These are phyloP conservation scores for Drosophila dunni DNA, from an alignment of 1,140 invertebrate species.

Conservation along the genomic window DNA sequence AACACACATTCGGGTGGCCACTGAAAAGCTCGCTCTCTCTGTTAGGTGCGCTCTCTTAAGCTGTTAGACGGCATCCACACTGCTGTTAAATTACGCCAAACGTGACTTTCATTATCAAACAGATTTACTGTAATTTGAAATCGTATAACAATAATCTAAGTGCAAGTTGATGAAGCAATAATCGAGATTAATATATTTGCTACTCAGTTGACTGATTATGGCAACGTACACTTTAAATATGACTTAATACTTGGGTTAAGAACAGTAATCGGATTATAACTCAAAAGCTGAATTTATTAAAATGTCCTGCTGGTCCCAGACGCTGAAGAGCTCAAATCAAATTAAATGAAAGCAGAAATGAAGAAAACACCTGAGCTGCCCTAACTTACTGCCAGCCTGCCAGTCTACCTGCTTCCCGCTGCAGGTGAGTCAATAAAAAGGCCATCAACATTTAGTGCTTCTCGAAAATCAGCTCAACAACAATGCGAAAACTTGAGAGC, in stretches of 20 bases:
- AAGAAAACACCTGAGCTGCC: slow-evolving; percentile 50
- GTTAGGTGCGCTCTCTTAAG: slow-evolving; percentile 45
- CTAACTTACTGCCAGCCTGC: not conserved
- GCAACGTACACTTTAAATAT: not conserved
- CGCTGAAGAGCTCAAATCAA: slow-evolving; percentile 35
- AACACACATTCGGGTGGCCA: not conserved
- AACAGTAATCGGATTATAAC: slow-evolving; percentile 7
- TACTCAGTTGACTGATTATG: not conserved
- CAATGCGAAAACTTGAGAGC: slow-evolving; percentile 29
- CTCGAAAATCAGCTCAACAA: slow-evolving; percentile 55
- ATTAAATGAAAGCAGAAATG: slow-evolving; percentile 49
- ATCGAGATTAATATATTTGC: not conserved
- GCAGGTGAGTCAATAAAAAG: slow-evolving; percentile 73
- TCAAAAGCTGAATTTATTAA: not conserved
- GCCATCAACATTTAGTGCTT: slow-evolving; percentile 68
- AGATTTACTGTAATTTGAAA: slow-evolving; percentile 16
- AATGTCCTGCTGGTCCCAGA: slow-evolving; percentile 1
- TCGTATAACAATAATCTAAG: not conserved
- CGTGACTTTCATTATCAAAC: not conserved
- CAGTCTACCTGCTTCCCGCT: slow-evolving; percentile 14
- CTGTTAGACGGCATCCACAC: slow-evolving; percentile 60
- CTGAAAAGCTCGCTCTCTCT: slow-evolving; percentile 56
- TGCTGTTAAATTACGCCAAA: slow-evolving; percentile 42
- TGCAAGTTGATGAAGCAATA: not conserved
- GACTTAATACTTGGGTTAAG: slow-evolving; percentile 4